phyloP scores from a whole-genome alignment of 2,113 vertebrate genomes.

The Halcyon malimbica region DNA sequence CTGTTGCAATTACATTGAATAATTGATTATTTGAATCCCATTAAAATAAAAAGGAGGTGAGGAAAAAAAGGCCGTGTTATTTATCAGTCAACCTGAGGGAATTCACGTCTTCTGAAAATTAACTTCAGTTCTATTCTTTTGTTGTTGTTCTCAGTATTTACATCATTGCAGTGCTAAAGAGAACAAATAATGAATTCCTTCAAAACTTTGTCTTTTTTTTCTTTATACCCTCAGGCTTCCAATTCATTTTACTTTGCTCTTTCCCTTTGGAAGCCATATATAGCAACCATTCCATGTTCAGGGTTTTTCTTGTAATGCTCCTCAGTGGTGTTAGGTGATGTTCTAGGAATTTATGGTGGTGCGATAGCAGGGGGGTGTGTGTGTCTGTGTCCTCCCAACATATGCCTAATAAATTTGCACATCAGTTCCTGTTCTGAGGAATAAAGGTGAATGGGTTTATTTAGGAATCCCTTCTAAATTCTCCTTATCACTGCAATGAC shows the following conservation, averaged over 20 bases:
- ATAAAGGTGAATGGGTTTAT: background rate
- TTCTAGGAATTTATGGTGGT: background rate
- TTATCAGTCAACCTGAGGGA: background rate
- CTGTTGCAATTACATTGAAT: constrained; percentile 8
- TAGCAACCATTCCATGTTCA: background rate
- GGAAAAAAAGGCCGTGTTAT: background rate
- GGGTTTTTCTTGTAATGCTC: background rate
- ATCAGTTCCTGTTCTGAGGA: background rate
- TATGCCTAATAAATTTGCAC: background rate
- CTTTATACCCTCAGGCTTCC: background rate
- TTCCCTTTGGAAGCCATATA: background rate
- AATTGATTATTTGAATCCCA: background rate
- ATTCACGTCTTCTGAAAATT: background rate
- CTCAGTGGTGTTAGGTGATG: background rate
- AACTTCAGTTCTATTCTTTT: background rate
- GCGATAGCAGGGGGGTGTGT: background rate
- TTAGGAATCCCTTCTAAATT: background rate
- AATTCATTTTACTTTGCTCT: background rate
- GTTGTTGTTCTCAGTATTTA: background rate
- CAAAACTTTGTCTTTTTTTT: background rate
- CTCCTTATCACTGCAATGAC: background rate
- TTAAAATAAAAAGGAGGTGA: background rate
- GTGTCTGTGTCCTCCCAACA: background rate
- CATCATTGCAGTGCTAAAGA: background rate
- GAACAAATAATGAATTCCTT: background rate